Base-by-base conservation (phyloP, 2,113 vertebrate species). In the Lepus europaeus region DNA sequence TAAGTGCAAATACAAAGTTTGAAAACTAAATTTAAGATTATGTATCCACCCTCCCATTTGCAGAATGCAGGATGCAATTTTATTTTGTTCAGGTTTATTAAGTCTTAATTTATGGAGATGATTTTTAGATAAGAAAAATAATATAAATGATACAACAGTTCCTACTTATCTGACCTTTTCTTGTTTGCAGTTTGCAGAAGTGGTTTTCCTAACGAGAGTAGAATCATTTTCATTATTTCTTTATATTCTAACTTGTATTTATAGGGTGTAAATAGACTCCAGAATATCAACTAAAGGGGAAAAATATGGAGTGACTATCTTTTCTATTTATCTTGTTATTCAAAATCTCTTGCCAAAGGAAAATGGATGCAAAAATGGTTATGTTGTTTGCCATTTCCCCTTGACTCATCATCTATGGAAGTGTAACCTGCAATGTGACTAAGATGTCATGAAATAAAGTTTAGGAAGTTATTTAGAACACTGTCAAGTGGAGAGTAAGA, bases 371-470 rank as follows among this genome's bases (percentile, higher is more conserved):
- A 88, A 53, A 89, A 39, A 33, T 79, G 29, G 51, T 82, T 85
- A 36, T 79, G 8, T 27, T 78, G 5, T 84, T 81, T 76, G 45
- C 29, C 6, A 33, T 14, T 78, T 95, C 45, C n/a, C 70, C 94
- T 95, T 81, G 74, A 94, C 89, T 97, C 70, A 84, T 14, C 76
- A 20, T n/a, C 61, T n/a, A 59, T 53, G 51, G 74, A 45, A 93
- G 69, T 94, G 61, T 90, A 64, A 96, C 49, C 66, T 76, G 36
- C 9, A 72, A 82, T 51, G 36, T 97, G 90, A 93, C 82, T 96
- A 92, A 97, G 85, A 79, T 16, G 22, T 94, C 81, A 93, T 39
- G 20, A 89, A 94, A 90, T 92, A 92, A 89, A 82, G 33, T 84
- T 95, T 89, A 68, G 63, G 51, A 83, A 76, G 39, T 72, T 56